These are phyloP conservation scores for Pseudomyrmex sp. DNA, from an alignment of 1,140 invertebrate genomes.

Conservation along the genomic window DNA sequence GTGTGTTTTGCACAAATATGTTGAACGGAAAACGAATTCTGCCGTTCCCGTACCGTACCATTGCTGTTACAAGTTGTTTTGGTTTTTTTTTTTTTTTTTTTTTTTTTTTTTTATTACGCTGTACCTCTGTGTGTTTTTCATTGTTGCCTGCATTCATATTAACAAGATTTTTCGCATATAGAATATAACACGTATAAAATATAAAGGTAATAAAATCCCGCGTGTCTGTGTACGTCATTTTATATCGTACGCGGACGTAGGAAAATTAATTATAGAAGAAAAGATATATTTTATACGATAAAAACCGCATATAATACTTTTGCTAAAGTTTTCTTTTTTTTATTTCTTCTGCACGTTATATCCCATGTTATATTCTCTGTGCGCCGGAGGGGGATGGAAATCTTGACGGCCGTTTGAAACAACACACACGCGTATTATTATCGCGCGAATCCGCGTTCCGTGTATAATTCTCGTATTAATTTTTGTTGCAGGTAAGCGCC, in stretches of 20 bases:
- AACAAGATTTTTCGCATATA: too few relatives aligned
- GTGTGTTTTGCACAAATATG: not conserved
- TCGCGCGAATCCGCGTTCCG: not conserved
- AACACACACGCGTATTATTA: conserved; percentile 9
- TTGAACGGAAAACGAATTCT: too few relatives aligned
- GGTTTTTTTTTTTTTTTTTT: too few relatives aligned
- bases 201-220: not conserved
- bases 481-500: conserved; percentile 72
- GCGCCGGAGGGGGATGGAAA: not conserved
- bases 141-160: too few relatives aligned
- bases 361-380: not conserved
- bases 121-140: too few relatives aligned
- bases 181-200: too few relatives aligned
- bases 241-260: not conserved
- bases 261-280: conserved; percentile 12
- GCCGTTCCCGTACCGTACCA: too few relatives aligned
- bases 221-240: not conserved
- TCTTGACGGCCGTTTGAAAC: conserved; percentile 5
- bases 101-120: too few relatives aligned
- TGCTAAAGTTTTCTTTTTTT: not conserved
- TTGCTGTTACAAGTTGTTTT: too few relatives aligned
- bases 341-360: not conserved
- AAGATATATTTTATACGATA: not conserved
- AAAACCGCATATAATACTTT: not conserved
- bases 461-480: conserved; percentile 60